A percentile compares a stretch with the other conserved stretches of the same genome.
Evolutionary conservation across 2,797 vertebrate species (phyloP).

Genomic region (Simalia tracyae): DNA sequence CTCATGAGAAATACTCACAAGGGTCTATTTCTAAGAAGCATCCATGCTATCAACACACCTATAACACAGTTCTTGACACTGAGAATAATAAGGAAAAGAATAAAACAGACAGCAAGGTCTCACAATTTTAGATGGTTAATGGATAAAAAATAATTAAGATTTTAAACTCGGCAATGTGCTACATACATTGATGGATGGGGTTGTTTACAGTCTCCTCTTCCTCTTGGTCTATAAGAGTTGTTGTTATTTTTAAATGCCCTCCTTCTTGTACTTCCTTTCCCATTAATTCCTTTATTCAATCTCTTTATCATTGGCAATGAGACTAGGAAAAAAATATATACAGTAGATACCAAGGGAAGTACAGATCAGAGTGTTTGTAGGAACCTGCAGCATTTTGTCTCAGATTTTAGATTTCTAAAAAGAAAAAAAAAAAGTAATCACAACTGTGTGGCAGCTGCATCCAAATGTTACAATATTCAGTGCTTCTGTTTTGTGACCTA

Average conservation of each 20-base stretch:
- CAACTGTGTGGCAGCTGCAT: background rate
- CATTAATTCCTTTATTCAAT: background rate
- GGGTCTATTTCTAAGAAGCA: background rate
- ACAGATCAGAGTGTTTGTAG: background rate
- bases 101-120: background rate
- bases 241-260: background rate
- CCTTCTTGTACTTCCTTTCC: background rate
- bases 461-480: background rate
- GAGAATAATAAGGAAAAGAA: background rate
- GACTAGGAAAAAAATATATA: background rate
- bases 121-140: background rate
- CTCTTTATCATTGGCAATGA: background rate
- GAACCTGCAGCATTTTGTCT: background rate
- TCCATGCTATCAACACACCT: background rate
- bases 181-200: background rate
- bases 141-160: background rate
- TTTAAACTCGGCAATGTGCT: background rate
- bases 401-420: background rate
- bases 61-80: background rate
- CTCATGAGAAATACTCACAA: background rate
- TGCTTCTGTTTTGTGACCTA: background rate
- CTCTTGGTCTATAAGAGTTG: background rate
- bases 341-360: background rate
- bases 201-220: background rate
- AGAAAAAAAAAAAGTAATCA: background rate